Base-by-base conservation (phyloP, 2,797 vertebrate genomes). In the Sebastes kiyomatsui region DNA sequence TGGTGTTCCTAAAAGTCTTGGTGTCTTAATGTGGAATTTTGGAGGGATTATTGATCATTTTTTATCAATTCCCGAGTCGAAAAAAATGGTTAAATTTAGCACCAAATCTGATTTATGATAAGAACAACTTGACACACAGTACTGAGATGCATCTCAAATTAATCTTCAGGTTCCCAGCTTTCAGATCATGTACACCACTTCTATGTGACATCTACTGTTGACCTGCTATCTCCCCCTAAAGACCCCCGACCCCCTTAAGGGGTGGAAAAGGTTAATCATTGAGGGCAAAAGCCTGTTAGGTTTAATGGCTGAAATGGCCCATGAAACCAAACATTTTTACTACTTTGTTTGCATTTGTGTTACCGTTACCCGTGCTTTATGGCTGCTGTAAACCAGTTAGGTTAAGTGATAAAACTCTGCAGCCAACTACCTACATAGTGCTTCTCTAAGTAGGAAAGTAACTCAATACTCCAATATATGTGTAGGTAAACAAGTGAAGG, bases 291-390 rank as follows among this genome's bases (percentile, higher is more conserved):
- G 5, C 32, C 11, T 70, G 60, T 80, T 69, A 6, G 33, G 52
- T 80, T 65, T 56, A 46, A 56, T 14, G 49, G 54, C 27, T 28
- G 60, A 77, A 76, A 72, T 42, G 11, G 12, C 9, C 30, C 9
- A 13, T 79, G 14, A 77, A 72, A 70, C 33, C 0, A 74, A 65
- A 52, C 27, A 7, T 42, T 71, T 77, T 58, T 27, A 60, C 32
- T 38, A 67, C 64, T 73, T 76, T 69, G 81, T 80, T 80, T 81
- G 25, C 62, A 18, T 72, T 25, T 7, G 38, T 32, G 4, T 74
- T 71, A 70, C 38, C 64, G 25, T 81, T 49, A 7, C 9, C 9
- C 59, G 30, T 5, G 23, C 5, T 70, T 80, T 55, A 76, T 38
- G 20, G 70, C 6, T 18, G 28, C 75, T 79, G 33, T 81, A 71